These are phyloP conservation scores for Ambastaia sidthimunki DNA, from an alignment of 2,797 vertebrate species.

Conservation along the genomic window DNA sequence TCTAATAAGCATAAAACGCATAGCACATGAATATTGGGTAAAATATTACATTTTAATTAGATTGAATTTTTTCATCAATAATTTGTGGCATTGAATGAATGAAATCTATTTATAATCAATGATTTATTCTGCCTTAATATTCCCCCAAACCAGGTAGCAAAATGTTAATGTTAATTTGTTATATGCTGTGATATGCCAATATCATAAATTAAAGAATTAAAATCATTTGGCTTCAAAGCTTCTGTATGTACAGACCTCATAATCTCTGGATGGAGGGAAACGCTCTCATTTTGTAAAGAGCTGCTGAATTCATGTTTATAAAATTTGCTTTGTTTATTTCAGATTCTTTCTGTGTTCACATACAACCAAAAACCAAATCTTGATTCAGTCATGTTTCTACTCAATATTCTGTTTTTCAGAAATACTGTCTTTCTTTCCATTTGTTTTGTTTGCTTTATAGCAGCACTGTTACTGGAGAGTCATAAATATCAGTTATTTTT, in stretches of 20 bases:
- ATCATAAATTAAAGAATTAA: too few relatives aligned
- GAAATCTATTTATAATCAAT: neutral
- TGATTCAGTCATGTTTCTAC: neutral
- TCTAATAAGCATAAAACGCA: neutral
- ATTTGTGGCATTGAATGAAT: neutral
- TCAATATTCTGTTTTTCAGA: neutral
- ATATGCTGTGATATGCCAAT: too few relatives aligned
- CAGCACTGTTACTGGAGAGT: neutral
- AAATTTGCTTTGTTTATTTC: neutral
- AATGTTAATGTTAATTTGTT: too few relatives aligned
- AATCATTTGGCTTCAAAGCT: neutral
- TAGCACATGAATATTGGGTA: too few relatives aligned
- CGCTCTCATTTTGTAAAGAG: neutral
- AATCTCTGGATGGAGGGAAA: neutral
- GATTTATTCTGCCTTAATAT: neutral
- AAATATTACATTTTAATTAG: neutral
- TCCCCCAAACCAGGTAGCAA: too few relatives aligned
- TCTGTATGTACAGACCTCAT: neutral
- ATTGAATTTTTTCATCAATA: neutral
- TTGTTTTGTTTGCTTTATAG: neutral
- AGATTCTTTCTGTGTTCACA: neutral
- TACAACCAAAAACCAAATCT: neutral
- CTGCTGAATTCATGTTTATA: neutral
- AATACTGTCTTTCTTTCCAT: neutral
- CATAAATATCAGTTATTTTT: constrained; percentile 30